Percentiles rank a stretch among this genome's conserved stretches.
Evolutionary conservation across 2,797 vertebrate genomes (phyloP).

Genomic region (Chelidonichthys spinosus): DNA sequence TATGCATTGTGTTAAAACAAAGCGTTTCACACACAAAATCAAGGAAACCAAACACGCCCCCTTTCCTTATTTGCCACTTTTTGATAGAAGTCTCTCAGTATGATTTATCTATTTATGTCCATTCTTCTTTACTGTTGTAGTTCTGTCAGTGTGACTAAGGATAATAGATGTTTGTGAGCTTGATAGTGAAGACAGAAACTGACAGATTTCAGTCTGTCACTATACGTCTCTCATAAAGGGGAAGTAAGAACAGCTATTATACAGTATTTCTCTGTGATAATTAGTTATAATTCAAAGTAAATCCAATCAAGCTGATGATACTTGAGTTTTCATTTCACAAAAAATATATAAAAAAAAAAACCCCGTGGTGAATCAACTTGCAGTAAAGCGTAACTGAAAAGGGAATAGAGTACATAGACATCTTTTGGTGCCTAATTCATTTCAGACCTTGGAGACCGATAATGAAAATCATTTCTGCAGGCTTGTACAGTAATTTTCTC

Average conservation of each 20-base stretch:
- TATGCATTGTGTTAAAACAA: neutral
- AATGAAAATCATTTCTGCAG: constrained; percentile 40
- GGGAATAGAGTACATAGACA: neutral
- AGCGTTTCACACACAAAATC: neutral
- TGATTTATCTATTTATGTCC: neutral
- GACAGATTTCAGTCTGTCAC: neutral
- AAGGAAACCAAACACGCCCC: neutral
- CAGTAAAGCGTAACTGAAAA: constrained; percentile 15
- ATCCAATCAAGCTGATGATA: neutral
- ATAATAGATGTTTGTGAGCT: neutral
- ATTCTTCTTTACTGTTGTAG: neutral
- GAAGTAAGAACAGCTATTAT: neutral
- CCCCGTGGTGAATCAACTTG: neutral
- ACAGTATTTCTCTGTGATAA: neutral
- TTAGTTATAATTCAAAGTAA: neutral
- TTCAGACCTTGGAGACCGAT: constrained; percentile 22
- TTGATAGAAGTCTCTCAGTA: neutral
- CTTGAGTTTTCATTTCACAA: constrained; percentile 9
- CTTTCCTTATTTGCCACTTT: neutral
- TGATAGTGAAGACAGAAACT: neutral
- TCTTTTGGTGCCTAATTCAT: constrained; percentile 22
- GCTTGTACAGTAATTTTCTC: constrained; percentile 33
- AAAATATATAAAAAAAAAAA: neutral
- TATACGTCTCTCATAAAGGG: neutral
- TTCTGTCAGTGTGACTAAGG: neutral